These are phyloP conservation scores for Lepus townsendii DNA, from an alignment of 2,797 vertebrate genomes.

Conservation along the genomic window DNA sequence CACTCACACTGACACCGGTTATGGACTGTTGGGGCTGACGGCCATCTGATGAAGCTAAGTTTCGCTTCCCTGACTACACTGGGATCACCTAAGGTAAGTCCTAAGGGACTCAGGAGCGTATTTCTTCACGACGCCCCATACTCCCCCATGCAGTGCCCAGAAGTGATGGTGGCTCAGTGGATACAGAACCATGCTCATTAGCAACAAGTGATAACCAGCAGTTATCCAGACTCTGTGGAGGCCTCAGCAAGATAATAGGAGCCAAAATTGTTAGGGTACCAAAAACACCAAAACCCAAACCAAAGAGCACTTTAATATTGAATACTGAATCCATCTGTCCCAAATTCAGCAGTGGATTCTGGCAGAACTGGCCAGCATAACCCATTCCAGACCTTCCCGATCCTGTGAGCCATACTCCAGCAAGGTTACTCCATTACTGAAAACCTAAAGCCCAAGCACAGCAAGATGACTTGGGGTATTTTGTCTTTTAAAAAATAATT, in stretches of 20 bases:
- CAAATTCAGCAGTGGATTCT: not conserved
- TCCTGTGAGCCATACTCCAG: not conserved
- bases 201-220: not conserved
- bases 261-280: not conserved
- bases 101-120: not conserved
- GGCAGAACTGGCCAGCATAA: conserved; percentile 13
- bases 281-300: not conserved
- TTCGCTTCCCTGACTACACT: not conserved
- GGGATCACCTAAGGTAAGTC: not conserved
- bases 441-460: conserved; percentile 1
- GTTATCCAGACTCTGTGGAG: not conserved
- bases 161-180: not conserved
- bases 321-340: conserved; percentile 35
- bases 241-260: not conserved
- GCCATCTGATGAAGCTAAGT: not conserved
- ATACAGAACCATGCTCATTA: not conserved
- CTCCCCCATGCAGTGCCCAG: not conserved
- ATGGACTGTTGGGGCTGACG: not conserved
- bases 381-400: conserved; percentile 10
- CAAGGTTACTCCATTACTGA: conserved; percentile 23
- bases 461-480: not conserved
- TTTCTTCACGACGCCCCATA: not conserved
- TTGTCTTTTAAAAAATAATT: not conserved
- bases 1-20: not conserved
- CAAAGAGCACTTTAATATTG: not conserved